Percentiles rank a stretch among this genome's conserved stretches.
Conservation (phyloP, 1,140 invertebrate species). For the Hypsibius dujardini region DNA sequence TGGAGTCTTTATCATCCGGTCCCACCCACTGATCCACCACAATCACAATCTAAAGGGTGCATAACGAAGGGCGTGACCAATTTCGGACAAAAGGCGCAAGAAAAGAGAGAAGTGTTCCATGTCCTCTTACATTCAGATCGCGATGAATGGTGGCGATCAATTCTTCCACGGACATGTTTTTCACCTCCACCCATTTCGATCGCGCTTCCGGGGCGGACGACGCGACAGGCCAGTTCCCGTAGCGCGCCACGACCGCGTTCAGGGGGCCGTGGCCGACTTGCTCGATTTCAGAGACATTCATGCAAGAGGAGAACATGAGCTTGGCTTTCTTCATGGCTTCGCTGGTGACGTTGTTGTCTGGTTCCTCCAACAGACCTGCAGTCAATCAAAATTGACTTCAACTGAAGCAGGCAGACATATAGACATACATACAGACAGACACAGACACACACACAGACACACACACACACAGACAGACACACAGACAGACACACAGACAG, state of each 20-base stretch:
- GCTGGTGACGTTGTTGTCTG: conserved; percentile 44
- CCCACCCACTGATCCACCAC: conserved; percentile 61
- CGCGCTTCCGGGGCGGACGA: conserved; percentile 43
- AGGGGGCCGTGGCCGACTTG: conserved; percentile 47
- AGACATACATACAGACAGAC: too few species aligned
- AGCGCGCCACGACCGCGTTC: conserved; percentile 38
- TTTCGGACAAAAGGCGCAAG: too few species aligned
- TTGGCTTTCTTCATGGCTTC: conserved; percentile 60
- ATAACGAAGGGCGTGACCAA: too few species aligned
- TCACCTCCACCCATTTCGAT: conserved; percentile 25
- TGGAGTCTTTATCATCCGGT: conserved; percentile 66
- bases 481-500: too few species aligned
- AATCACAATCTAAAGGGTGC: conserved; percentile 34
- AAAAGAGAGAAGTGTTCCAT: too few species aligned
- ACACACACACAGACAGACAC: too few species aligned
- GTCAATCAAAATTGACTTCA: conserved; percentile 17
- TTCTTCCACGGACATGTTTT: conserved; percentile 26
- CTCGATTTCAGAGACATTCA: conserved; percentile 58
- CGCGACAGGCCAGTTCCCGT: conserved; percentile 61
- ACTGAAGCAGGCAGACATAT: too few species aligned
- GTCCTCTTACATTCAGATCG: conserved; percentile 43
- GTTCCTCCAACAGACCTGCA: conserved; percentile 49
- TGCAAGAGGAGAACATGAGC: conserved; percentile 63
- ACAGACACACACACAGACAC: too few species aligned
- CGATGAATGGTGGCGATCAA: conserved; percentile 44